Percentiles rank a stretch among this genome's conserved stretches.
Conservation (phyloP, 2,113 vertebrate species). For the Dipodomys stephensi region DNA sequence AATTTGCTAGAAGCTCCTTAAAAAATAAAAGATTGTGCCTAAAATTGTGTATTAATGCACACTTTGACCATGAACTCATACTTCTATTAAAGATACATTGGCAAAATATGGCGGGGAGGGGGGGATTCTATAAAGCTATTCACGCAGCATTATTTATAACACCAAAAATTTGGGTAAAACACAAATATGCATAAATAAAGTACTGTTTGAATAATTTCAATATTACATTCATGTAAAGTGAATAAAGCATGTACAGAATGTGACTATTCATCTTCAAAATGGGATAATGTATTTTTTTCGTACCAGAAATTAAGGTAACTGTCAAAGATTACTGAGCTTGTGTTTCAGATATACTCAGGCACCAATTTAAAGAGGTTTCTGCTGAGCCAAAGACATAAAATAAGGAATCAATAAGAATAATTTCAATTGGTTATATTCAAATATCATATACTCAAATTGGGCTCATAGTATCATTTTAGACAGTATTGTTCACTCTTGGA, state of each 20-base stretch:
- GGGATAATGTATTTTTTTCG: neutral
- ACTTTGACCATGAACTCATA: conserved; percentile 53
- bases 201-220: conserved; percentile 11
- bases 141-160: conserved; percentile 16
- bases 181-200: neutral
- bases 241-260: neutral
- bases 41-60: conserved; percentile 47
- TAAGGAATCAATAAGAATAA: neutral
- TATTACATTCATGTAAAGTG: neutral
- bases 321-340: neutral
- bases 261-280: neutral
- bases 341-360: neutral
- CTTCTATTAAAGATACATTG: conserved; percentile 17
- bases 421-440: neutral
- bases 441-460: neutral
- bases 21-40: neutral
- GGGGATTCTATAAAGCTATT: neutral
- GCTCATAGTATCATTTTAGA: neutral
- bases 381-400: neutral
- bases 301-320: conserved; percentile 16
- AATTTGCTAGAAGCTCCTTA: conserved; percentile 1
- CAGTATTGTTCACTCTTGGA: neutral
- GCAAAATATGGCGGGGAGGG: conserved; percentile 40
- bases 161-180: neutral
- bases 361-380: neutral